phyloP scores from a whole-genome alignment of 2,797 vertebrate species.

The Esox masquinongy region DNA sequence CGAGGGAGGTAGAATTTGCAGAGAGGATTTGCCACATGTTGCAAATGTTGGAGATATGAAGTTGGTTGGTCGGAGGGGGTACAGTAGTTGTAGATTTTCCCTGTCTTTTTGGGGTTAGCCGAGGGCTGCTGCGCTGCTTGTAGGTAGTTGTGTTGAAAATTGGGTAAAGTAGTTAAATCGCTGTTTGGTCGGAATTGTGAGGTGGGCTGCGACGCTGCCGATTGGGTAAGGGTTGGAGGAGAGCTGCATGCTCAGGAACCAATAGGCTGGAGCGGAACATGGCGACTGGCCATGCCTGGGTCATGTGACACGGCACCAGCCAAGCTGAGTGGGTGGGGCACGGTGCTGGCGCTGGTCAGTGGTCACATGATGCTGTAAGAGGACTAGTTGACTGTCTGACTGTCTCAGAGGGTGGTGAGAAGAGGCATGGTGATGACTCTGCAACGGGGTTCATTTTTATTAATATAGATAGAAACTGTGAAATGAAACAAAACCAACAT shows the following conservation, averaged over 20 bases:
- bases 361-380: slow-evolving; percentile 99
- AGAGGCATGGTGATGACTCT: slow-evolving; percentile 99
- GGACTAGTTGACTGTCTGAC: slow-evolving; percentile 99
- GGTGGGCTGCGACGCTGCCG: slow-evolving; percentile 85
- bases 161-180: slow-evolving; percentile 85
- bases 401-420: slow-evolving; percentile 99
- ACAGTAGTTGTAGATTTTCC: slow-evolving; percentile 85
- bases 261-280: slow-evolving; percentile 95
- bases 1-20: slow-evolving; percentile 99
- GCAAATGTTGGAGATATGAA: slow-evolving; percentile 89
- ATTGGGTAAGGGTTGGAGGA: slow-evolving; percentile 96
- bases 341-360: slow-evolving; percentile 86
- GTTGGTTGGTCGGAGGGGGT: slow-evolving; percentile 96
- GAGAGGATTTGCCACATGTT: slow-evolving; percentile 98
- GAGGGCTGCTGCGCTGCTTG: slow-evolving; percentile 96
- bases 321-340: slow-evolving; percentile 97
- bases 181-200: slow-evolving; percentile 95
- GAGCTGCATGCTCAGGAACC: slow-evolving; percentile 99
- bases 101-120: slow-evolving; percentile 96
- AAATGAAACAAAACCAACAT: slow-evolving; percentile 81
- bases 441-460: slow-evolving; percentile 99
- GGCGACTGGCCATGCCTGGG: slow-evolving; percentile 96
- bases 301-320: slow-evolving; percentile 99
- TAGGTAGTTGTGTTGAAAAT: slow-evolving; percentile 97
- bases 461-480: slow-evolving; percentile 86